These are phyloP conservation scores for Pherbina coryleti DNA, from an alignment of 2,888 invertebrate genomes.

Conservation along the genomic window DNA sequence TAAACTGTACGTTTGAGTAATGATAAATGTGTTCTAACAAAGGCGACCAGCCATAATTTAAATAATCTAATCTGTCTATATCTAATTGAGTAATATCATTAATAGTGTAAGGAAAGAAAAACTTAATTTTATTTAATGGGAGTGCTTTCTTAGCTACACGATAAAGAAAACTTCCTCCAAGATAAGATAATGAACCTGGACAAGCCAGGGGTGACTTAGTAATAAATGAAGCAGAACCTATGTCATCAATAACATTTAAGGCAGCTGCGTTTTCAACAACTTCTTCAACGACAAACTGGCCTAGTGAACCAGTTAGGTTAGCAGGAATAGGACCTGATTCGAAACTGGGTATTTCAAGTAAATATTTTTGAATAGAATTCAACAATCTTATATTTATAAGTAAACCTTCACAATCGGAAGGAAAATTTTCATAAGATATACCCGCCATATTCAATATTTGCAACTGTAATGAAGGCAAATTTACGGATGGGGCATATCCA, in stretches of 20 bases:
- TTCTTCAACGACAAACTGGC: not conserved
- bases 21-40: not conserved
- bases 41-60: not conserved
- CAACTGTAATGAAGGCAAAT: not conserved
- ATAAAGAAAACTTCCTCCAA: slow-evolving; percentile 1
- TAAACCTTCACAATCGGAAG: slow-evolving; percentile 14
- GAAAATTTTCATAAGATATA: slow-evolving; percentile 5
- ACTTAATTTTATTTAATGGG: not conserved
- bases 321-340: not conserved
- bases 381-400: slow-evolving; percentile 28
- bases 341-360: slow-evolving; percentile 13
- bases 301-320: not conserved
- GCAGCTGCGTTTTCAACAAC: not conserved
- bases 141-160: not conserved
- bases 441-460: slow-evolving; percentile 2
- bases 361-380: slow-evolving; percentile 34
- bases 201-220: not conserved
- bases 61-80: not conserved
- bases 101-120: not conserved
- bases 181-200: not conserved
- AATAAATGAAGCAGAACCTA: not conserved
- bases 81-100: not conserved
- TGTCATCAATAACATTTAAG: not conserved
- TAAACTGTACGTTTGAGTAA: too few relatives aligned
- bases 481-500: slow-evolving; percentile 21